These are phyloP conservation scores for Laothoe populi DNA, from an alignment of 2,888 invertebrate genomes.

Conservation along the genomic window DNA sequence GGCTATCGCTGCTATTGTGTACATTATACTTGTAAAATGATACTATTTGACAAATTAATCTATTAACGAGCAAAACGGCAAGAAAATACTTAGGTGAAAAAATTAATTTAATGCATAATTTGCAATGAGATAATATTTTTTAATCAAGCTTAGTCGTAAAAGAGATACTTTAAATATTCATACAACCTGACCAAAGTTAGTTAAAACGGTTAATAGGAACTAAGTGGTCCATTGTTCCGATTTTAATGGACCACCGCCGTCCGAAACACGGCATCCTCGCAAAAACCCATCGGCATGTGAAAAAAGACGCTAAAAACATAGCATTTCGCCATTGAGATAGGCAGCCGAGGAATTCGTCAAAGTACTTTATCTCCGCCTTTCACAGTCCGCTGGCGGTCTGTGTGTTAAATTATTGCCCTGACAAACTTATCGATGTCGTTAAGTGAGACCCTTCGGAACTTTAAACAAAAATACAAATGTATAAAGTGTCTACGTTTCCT, in stretches of 20 bases:
- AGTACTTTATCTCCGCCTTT: constrained; percentile 78
- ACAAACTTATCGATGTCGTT: constrained; percentile 64
- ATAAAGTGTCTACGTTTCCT: constrained; percentile 27
- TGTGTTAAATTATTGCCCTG: constrained; percentile 73
- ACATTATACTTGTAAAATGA: too few relatives aligned
- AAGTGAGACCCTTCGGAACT: constrained; percentile 28
- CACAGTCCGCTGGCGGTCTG: constrained; percentile 75
- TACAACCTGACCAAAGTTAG: constrained; percentile 76
- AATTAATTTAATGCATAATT: too few relatives aligned
- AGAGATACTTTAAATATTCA: constrained; percentile 4
- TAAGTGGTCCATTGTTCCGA: constrained; percentile 78
- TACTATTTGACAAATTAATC: too few relatives aligned
- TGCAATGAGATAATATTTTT: background rate
- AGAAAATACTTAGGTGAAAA: too few relatives aligned
- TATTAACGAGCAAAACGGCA: too few relatives aligned
- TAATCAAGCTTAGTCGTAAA: background rate
- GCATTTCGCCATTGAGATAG: constrained; percentile 72
- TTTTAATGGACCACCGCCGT: constrained; percentile 81
- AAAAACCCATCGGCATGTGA: constrained; percentile 72
- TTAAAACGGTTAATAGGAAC: constrained; percentile 78
- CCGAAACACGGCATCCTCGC: constrained; percentile 65
- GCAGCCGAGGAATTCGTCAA: constrained; percentile 76
- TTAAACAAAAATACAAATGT: constrained; percentile 25
- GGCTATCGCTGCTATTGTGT: too few relatives aligned
- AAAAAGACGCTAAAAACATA: constrained; percentile 72